Evolutionary conservation across 2,888 invertebrate genomes (phyloP), one percentile per base, ranked within the genome.

Genomic region (Eulithis testata): DNA sequence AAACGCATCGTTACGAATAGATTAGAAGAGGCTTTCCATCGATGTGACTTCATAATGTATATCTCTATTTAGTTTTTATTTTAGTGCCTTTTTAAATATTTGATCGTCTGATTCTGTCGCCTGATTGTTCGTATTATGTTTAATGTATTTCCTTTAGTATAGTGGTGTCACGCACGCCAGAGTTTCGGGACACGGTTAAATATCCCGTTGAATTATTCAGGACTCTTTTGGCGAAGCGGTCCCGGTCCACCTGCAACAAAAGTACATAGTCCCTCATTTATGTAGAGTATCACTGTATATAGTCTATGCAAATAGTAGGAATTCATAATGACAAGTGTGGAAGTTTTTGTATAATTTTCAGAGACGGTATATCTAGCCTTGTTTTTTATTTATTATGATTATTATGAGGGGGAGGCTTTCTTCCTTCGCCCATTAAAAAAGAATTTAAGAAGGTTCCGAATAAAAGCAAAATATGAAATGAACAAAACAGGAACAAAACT

Each of bases 151-250:
- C 43, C 53, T 59, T 64, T 69, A 68, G 79, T 81, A 78, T 80
- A 76, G 77, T 78, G 74, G 65, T 73, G 70, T 72, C 79, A 81
- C 81, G 83, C 82, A 82, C 78, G 79, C 73, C 76, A 75, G 62
- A 60, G 56, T 75, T 80, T 81, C 72, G 81, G 84, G 82, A 78
- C 82, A 77, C 82, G 84, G 83, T 84, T 89, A 88, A 90, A 90
- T 90, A 90, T 89, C 83, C 81, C 82, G 78, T 85, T 91, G 90
- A 91, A 92, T 92, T 74, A 92, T 93, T 91, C 91, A 91, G 82
- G 76, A 83, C 85, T 85, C 88, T 89, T 89, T 91, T 87, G 88
- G 69, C 79, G 80, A 79, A 78, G 79, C 82, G 80, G 84, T 80
- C 80, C 75, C 80, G 78, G 82, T 77, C 82, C 91, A 90, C 90